These are phyloP conservation scores for Urophycis tenuis DNA, from an alignment of 2,797 vertebrate species.

Conservation along the genomic window DNA sequence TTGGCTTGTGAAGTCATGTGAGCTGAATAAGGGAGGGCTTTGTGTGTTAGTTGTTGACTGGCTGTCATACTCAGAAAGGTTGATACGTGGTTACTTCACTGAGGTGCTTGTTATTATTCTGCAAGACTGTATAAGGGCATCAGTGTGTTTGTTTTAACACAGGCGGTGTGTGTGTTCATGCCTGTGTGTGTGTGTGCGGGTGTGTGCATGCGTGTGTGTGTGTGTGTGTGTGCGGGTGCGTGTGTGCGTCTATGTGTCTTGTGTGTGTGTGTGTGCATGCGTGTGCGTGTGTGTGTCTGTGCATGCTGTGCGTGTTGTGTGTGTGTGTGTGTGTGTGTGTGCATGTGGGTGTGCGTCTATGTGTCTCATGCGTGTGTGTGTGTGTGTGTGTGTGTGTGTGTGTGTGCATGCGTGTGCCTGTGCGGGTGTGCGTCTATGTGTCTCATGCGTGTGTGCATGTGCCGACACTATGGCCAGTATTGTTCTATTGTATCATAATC, in stretches of 20 bases:
- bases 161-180: not conserved
- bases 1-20: conserved; percentile 34
- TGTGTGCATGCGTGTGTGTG: not conserved
- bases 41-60: not conserved
- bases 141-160: not conserved
- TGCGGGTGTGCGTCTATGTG: not conserved
- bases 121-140: not conserved
- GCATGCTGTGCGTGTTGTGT: not conserved
- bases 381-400: not conserved
- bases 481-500: not conserved
- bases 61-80: not conserved
- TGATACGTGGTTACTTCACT: no score
- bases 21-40: conserved; percentile 18
- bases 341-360: no score
- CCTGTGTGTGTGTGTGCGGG: not conserved
- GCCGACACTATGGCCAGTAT: not conserved
- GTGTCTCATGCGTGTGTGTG: not conserved
- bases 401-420: no score
- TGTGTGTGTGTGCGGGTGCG: not conserved
- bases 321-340: no score
- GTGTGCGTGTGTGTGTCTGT: no score
- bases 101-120: not conserved
- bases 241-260: not conserved
- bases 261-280: not conserved
- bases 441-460: not conserved